Evolutionary conservation across 2,113 vertebrate species (phyloP).

Genomic region (Microtus montanus): DNA sequence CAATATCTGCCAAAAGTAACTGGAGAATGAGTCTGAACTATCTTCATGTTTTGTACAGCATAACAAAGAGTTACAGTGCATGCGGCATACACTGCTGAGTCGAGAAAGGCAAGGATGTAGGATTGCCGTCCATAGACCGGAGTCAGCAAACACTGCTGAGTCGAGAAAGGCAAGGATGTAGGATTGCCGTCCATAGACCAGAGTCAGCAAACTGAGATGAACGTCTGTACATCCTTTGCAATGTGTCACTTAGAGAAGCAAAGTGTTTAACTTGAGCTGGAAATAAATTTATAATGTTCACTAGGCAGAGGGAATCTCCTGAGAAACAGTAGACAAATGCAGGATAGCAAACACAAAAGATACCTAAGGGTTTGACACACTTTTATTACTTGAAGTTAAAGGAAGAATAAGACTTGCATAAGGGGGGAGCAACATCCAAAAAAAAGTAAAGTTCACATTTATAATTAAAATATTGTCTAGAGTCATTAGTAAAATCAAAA

Average conservation of each 20-base stretch:
- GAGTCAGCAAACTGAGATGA: background rate
- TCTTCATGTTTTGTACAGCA: background rate
- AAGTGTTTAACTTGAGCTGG: background rate
- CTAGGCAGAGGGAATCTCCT: background rate
- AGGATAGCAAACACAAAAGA: background rate
- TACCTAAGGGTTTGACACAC: background rate
- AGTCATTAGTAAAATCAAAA: background rate
- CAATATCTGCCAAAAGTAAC: too few relatives aligned
- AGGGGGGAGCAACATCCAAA: background rate
- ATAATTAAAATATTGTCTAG: background rate
- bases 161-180: background rate
- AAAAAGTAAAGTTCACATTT: background rate
- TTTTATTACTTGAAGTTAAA: background rate
- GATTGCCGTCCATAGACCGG: too few relatives aligned
- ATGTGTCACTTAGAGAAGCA: too few relatives aligned
- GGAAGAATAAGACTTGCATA: background rate
- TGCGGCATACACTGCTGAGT: background rate
- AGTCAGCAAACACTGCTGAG: rapidly evolving
- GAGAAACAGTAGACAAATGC: background rate
- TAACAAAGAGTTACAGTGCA: background rate
- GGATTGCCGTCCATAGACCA: too few relatives aligned
- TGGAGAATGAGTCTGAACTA: background rate
- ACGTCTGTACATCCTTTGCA: background rate
- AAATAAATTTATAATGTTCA: background rate
- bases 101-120: background rate